A percentile compares a stretch with the other conserved stretches of the same genome.
Conservation (phyloP, 1,140 invertebrate genomes). For the Halictus rubicundus region DNA sequence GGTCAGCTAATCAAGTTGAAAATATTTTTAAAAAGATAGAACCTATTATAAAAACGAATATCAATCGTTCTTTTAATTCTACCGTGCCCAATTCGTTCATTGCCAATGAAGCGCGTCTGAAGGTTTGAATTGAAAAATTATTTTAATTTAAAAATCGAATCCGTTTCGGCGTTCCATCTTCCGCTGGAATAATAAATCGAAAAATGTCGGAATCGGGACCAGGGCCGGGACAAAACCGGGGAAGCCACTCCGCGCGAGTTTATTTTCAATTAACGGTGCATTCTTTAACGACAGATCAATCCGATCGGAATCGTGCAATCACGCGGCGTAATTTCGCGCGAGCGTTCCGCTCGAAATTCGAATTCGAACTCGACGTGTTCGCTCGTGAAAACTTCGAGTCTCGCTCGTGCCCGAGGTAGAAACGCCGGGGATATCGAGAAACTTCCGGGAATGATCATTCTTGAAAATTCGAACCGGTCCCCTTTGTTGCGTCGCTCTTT, state of each 20-base stretch:
- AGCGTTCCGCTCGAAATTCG: not conserved
- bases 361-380: constrained; percentile 41
- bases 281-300: not conserved
- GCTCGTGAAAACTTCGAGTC: not conserved
- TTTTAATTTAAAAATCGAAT: not conserved
- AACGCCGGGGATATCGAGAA: constrained; percentile 31
- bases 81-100: too few species aligned
- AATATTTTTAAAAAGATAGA: too few species aligned
- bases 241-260: not conserved
- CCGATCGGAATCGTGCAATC: not conserved
- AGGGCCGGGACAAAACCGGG: not conserved
- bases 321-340: not conserved
- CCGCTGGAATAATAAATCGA: not conserved
- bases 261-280: not conserved
- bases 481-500: not conserved
- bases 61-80: too few species aligned
- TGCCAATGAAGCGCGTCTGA: too few species aligned
- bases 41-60: too few species aligned
- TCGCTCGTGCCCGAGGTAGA: not conserved
- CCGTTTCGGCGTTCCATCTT: too few species aligned
- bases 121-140: too few species aligned
- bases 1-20: too few species aligned
- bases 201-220: not conserved
- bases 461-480: not conserved
- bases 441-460: constrained; percentile 11